Base-by-base conservation (phyloP, 1,140 invertebrate species). In the Drosophila subobscura region DNA sequence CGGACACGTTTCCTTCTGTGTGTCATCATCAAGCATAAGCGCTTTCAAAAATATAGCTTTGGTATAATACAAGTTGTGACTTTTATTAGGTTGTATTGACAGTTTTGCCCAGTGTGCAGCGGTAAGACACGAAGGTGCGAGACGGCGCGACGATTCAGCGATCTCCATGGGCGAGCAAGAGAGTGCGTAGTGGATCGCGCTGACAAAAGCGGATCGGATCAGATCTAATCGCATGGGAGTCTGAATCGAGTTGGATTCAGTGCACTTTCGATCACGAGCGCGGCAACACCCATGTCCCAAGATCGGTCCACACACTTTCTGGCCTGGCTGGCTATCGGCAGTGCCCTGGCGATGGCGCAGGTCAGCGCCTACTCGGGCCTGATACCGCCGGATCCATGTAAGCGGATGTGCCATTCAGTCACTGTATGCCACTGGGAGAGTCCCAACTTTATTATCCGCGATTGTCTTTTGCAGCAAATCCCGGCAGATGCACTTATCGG, bases 401-500 rank as follows among this genome's bases (percentile, higher is more conserved):
- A 47, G 64, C 22, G 3, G 3, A 52, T 40, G 33, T 23, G n/a
- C 5, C 16, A 40, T 12, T 12, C 10, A 37, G 33, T 12, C 33
- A 20, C 0, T 20, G 16, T 20, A 20, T 20, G 7, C 20, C 20
- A 8, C 10, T 16, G 10, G 3, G 33, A 37, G 10, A 12, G 33
- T 12, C 4, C 10, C 33, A 12, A 12, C 33, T 3, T 12, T 12
- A 4, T 12, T 37, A 37, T 20, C 14, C 16, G 20, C 10, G 44
- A 25, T 5, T 5, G 16, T 14, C 2, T 54, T 7, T 47, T 5
- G n/a, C 46, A 78, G 89, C 33, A 8, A 81, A 89, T 60, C 77
- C 75, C 20, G 88, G 88, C 2, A 90, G 83, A 64, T 91, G 90
- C 61, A 37, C 81, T n/a, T 91, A 91, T 74, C 89, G 86, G 8